phyloP scores from a whole-genome alignment of 2,888 invertebrate genomes.

The Apamea monoglypha region DNA sequence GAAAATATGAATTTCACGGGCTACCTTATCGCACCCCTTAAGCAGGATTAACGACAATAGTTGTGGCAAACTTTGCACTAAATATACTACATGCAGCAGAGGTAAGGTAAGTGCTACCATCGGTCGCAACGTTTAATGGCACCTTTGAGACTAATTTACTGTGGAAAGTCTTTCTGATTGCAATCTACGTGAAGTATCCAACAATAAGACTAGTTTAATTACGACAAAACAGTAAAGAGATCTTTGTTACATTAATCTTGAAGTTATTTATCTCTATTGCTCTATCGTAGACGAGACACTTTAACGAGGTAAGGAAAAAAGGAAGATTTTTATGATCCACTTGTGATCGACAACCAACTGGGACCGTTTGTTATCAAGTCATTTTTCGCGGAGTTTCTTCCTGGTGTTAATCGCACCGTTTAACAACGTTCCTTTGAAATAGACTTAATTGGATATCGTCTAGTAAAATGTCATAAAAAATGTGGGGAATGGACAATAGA shows the following conservation, averaged over 20 bases:
- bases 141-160: background rate
- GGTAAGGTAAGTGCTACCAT: background rate
- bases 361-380: background rate
- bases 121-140: background rate
- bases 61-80: background rate
- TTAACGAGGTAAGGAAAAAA: background rate
- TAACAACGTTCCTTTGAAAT: background rate
- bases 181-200: background rate
- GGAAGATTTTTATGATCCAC: too few species aligned
- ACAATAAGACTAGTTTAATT: background rate
- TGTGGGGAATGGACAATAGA: background rate
- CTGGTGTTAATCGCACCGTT: background rate
- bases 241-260: background rate
- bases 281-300: background rate
- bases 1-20: background rate
- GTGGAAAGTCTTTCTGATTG: background rate
- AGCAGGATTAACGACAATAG: background rate
- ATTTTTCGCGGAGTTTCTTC: background rate
- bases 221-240: conserved; percentile 7
- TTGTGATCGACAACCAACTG: background rate
- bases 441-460: background rate
- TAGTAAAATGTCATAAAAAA: background rate
- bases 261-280: background rate
- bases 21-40: background rate
- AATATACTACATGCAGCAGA: background rate